Conservation (phyloP, 2,797 vertebrate species). For the Tolypeutes matacus region DNA sequence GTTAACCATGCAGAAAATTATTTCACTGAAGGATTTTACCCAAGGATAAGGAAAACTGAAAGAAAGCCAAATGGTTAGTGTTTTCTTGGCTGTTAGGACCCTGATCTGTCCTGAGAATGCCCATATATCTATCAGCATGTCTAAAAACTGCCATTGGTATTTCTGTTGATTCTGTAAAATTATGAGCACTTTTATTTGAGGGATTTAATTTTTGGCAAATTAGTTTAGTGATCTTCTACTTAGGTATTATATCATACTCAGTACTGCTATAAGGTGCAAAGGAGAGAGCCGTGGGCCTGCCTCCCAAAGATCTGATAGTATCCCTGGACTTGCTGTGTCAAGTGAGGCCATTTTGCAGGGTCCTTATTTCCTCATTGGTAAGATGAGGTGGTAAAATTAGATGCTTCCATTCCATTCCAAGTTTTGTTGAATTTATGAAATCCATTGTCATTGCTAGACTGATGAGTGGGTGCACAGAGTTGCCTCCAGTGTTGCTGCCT, state of each 20-base stretch:
- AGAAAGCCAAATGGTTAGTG: fast-evolving
- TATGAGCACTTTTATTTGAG: background rate
- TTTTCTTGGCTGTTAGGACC: background rate
- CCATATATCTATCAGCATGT: fast-evolving
- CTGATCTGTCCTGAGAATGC: fast-evolving
- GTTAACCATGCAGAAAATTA: background rate
- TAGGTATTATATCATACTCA: conserved; percentile 8
- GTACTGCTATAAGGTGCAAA: background rate
- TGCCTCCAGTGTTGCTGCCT: fast-evolving
- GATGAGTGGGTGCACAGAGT: background rate
- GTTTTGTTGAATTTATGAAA: background rate
- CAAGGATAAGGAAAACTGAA: background rate
- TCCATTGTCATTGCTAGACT: fast-evolving
- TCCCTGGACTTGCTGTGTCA: background rate
- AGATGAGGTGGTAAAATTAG: background rate
- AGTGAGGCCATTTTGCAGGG: background rate
- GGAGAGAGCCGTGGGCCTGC: background rate
- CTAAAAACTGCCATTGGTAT: background rate
- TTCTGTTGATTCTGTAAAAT: background rate
- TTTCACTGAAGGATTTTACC: background rate
- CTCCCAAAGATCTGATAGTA: background rate
- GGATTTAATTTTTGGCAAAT: background rate
- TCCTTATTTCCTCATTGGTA: background rate
- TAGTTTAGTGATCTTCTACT: background rate
- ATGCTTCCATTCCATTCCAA: too few relatives aligned